Evolutionary conservation across 1,140 invertebrate species (phyloP).

Genomic region (Uloborus diversus): DNA sequence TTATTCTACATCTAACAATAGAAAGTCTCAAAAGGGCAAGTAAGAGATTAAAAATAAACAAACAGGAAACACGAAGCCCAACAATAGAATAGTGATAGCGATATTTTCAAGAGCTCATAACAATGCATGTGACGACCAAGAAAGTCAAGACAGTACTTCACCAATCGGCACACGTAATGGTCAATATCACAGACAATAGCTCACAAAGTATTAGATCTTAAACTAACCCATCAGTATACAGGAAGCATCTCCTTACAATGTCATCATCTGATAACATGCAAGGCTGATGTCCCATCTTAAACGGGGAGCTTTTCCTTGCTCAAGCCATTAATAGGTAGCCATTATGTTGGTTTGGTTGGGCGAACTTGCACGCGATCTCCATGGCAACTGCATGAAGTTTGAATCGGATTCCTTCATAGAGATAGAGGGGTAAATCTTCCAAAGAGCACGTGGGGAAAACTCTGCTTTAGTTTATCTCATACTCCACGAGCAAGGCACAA

Average conservation of each 20-base stretch:
- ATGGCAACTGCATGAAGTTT: too few relatives aligned
- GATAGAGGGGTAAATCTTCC: too few relatives aligned
- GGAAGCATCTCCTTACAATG: neutral
- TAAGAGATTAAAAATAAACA: neutral
- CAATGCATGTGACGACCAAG: neutral
- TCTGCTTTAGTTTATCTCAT: too few relatives aligned
- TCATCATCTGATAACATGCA: constrained; percentile 15
- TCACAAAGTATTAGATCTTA: neutral
- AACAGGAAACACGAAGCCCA: neutral
- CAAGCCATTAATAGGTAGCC: constrained; percentile 7
- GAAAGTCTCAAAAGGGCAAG: neutral
- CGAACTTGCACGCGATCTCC: neutral
- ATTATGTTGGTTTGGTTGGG: neutral
- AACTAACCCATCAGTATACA: neutral
- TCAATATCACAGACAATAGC: neutral
- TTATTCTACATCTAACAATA: too few relatives aligned
- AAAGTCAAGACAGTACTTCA: neutral
- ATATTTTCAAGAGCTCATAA: neutral
- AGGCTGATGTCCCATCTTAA: neutral
- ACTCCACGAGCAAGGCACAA: too few relatives aligned
- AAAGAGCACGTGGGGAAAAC: too few relatives aligned
- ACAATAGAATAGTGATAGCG: neutral
- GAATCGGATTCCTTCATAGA: too few relatives aligned
- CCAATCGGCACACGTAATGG: neutral
- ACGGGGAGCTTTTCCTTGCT: neutral